Conservation (phyloP, 2,888 invertebrate genomes). For the Ophion slaviceki region DNA sequence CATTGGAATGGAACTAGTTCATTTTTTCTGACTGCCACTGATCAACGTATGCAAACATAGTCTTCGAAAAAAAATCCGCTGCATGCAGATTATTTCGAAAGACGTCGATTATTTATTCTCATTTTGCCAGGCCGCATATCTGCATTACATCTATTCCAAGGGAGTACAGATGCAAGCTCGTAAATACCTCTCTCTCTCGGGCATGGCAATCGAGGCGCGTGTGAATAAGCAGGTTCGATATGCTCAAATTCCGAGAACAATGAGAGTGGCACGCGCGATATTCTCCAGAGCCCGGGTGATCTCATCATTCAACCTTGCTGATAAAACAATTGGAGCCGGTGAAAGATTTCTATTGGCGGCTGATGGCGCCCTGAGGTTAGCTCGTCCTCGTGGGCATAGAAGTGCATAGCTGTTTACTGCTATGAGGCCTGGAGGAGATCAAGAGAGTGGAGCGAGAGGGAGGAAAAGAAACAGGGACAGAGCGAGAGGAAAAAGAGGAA, state of each 20-base stretch:
- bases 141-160: constrained; percentile 18
- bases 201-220: neutral
- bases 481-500: constrained; percentile 57
- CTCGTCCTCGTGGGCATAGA: neutral
- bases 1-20: neutral
- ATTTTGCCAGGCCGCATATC: neutral
- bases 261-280: neutral
- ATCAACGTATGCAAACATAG: neutral
- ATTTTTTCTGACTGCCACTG: neutral
- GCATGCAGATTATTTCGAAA: neutral
- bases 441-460: neutral
- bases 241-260: constrained; percentile 2
- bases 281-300: neutral
- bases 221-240: neutral
- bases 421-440: neutral
- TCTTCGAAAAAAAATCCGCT: neutral
- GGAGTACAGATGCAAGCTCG: neutral
- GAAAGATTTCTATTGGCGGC: constrained; percentile 9
- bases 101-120: neutral
- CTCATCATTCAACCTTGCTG: constrained; percentile 9
- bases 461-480: constrained; percentile 9
- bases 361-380: constrained; percentile 18
- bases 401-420: neutral
- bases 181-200: constrained; percentile 23
- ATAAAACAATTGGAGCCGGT: constrained; percentile 13